Evolutionary conservation across 2,797 vertebrate genomes (phyloP).

Genomic region (Margarornis squamiger): DNA sequence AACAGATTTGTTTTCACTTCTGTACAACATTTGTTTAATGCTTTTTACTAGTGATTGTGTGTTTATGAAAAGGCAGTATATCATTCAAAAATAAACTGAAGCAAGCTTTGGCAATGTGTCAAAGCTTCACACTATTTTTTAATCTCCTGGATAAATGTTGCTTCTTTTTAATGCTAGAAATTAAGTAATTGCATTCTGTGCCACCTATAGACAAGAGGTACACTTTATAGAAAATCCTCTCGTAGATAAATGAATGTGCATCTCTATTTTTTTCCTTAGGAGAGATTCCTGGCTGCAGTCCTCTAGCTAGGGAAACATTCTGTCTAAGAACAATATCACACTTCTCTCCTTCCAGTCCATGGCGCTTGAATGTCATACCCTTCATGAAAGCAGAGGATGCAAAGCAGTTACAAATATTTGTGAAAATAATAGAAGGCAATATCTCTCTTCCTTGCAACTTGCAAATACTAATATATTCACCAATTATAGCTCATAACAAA

Average conservation of each 20-base stretch:
- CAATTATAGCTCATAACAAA: conserved; percentile 58
- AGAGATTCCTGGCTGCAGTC: conserved; percentile 30
- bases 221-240: conserved; percentile 39
- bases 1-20: conserved; percentile 55
- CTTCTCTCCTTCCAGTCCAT: conserved; percentile 40
- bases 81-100: conserved; percentile 37
- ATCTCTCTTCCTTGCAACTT: not conserved
- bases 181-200: conserved; percentile 65
- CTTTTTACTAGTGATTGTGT: conserved; percentile 35
- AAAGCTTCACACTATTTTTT: conserved; percentile 11
- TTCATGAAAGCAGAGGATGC: conserved; percentile 3
- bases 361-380: conserved; percentile 31
- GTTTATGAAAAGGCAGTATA: conserved; percentile 45
- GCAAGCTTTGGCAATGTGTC: not conserved
- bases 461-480: conserved; percentile 61
- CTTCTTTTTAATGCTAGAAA: conserved; percentile 55
- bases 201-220: conserved; percentile 13
- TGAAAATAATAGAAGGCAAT: conserved; percentile 45
- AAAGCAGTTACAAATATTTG: conserved; percentile 34
- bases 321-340: conserved; percentile 33
- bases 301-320: conserved; percentile 23
- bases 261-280: conserved; percentile 42
- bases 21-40: conserved; percentile 19
- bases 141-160: conserved; percentile 48
- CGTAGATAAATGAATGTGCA: conserved; percentile 41